These are phyloP conservation scores for Triplophysa yarkandensis DNA, from an alignment of 2,797 vertebrate species.

Conservation along the genomic window DNA sequence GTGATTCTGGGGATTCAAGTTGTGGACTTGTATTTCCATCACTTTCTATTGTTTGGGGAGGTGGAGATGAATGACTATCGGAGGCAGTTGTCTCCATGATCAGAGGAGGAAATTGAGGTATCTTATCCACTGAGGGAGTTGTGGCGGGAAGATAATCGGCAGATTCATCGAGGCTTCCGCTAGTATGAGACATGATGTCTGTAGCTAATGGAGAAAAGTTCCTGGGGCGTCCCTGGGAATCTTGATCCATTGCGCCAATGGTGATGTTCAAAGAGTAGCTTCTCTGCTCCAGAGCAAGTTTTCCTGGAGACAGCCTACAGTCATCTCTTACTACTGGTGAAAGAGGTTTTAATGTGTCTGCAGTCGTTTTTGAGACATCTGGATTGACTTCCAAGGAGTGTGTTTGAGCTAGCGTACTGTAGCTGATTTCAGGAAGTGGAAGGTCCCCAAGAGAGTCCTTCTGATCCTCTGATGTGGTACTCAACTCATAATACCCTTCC, in stretches of 20 bases:
- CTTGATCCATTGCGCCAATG: conserved; percentile 89
- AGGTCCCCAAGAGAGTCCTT: conserved; percentile 52
- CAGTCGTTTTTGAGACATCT: conserved; percentile 56
- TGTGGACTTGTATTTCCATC: conserved; percentile 71
- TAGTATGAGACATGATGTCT: conserved; percentile 94
- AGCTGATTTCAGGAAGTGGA: conserved; percentile 79
- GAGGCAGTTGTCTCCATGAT: conserved; percentile 80
- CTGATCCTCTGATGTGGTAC: conserved; percentile 80
- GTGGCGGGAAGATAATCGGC: conserved; percentile 92
- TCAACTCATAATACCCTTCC: conserved; percentile 96
- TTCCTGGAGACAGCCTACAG: conserved; percentile 86
- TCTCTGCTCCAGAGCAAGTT: conserved; percentile 93
- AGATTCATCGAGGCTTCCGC: conserved; percentile 94
- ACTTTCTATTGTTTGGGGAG: conserved; percentile 64
- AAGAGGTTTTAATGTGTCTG: conserved; percentile 79
- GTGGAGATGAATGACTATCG: conserved; percentile 72
- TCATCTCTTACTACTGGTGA: conserved; percentile 85
- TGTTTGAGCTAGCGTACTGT: conserved; percentile 82
- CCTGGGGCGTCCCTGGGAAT: conserved; percentile 84
- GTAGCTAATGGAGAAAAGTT: conserved; percentile 94
- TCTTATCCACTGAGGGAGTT: conserved; percentile 88
- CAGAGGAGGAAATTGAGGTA: conserved; percentile 82
- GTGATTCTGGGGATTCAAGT: conserved; percentile 79
- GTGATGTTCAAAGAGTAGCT: conserved; percentile 98
- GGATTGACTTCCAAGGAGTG: conserved; percentile 73